A percentile compares a stretch with the other conserved stretches of the same genome.
phyloP scores from a whole-genome alignment of 2,113 vertebrate species.

The Rynchops niger region DNA sequence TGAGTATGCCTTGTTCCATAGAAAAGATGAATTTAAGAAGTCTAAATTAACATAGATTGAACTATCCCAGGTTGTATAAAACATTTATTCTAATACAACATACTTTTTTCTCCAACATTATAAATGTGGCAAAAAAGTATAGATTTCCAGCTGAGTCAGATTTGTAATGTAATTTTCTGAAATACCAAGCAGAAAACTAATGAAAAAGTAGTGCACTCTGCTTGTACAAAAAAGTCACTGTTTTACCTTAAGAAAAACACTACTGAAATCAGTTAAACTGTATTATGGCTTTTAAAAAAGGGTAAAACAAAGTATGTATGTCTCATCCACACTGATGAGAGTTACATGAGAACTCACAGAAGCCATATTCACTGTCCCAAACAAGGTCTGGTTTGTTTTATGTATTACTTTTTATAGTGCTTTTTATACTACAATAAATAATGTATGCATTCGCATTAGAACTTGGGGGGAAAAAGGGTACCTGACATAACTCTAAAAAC shows the following conservation, averaged over 20 bases:
- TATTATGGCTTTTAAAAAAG: background rate
- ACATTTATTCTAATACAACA: background rate
- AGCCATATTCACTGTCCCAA: background rate
- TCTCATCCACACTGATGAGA: background rate
- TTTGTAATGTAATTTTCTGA: background rate
- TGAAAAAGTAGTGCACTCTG: background rate
- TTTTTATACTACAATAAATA: background rate
- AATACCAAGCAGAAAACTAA: background rate
- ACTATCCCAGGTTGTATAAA: background rate
- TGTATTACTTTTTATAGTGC: background rate
- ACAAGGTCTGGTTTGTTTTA: background rate
- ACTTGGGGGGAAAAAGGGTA: background rate
- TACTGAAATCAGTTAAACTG: background rate
- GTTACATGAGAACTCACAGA: background rate
- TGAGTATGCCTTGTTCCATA: background rate
- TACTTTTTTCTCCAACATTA: background rate
- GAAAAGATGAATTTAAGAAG: background rate
- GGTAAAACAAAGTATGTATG: background rate
- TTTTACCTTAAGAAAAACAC: background rate
- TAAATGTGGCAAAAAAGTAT: background rate
- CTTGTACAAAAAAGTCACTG: background rate
- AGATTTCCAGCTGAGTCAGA: background rate
- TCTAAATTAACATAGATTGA: background rate
- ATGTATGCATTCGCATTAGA: background rate
- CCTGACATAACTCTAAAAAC: background rate